These are phyloP conservation scores for Dipus sagitta DNA, from an alignment of 2,797 vertebrate species.

Conservation along the genomic window DNA sequence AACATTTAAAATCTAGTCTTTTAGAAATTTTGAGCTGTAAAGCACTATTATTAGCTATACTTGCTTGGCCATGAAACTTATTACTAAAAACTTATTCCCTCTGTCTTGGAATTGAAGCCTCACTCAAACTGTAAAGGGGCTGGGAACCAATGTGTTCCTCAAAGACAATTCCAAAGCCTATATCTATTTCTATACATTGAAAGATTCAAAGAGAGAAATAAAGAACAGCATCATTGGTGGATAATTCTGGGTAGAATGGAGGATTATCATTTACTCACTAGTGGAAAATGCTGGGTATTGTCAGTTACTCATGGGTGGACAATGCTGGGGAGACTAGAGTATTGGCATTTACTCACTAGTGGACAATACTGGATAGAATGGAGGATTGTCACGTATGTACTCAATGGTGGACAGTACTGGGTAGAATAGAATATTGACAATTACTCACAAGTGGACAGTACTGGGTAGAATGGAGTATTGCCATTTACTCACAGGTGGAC, in stretches of 20 bases:
- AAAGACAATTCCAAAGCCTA: slow-evolving; percentile 4
- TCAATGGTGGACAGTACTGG: too few relatives aligned
- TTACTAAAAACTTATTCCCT: background rate
- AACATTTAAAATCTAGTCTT: background rate
- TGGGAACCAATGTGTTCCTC: background rate
- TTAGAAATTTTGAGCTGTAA: background rate
- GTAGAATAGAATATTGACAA: too few relatives aligned
- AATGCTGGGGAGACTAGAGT: too few relatives aligned
- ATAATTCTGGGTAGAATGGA: too few relatives aligned
- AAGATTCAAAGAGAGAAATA: background rate
- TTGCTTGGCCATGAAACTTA: background rate
- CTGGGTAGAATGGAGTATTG: too few relatives aligned
- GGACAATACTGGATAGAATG: too few relatives aligned
- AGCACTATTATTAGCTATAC: background rate
- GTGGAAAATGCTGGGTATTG: too few relatives aligned
- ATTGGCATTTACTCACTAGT: background rate
- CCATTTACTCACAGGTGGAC: background rate
- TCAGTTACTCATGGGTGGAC: too few relatives aligned
- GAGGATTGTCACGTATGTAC: too few relatives aligned
- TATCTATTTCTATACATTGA: background rate
- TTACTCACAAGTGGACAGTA: background rate
- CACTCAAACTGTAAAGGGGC: background rate
- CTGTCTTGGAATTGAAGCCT: background rate
- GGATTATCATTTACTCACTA: too few relatives aligned
- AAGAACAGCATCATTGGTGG: too few relatives aligned